Conservation (phyloP, 2,113 vertebrate species). For the Corydoras maculifer region DNA sequence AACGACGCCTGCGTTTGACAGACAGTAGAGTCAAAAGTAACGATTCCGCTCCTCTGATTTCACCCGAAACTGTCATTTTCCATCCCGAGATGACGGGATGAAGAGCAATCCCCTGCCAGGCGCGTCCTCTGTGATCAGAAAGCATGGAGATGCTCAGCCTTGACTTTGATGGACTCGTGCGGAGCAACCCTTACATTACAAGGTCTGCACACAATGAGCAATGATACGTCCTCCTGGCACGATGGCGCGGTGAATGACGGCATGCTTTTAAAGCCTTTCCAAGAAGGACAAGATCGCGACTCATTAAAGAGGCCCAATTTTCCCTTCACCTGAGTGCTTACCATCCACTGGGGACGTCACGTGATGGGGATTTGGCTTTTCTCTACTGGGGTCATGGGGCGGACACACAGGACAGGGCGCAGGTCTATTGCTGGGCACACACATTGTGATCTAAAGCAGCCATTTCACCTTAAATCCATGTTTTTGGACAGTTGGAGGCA, state of each 20-base stretch:
- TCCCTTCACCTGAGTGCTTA: not conserved
- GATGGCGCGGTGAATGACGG: constrained; percentile 26
- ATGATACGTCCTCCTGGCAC: constrained; percentile 28
- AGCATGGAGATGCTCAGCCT: constrained; percentile 45
- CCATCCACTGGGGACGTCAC: not conserved
- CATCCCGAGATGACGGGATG: constrained; percentile 41
- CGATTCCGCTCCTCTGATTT: constrained; percentile 20
- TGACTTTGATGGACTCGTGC: constrained; percentile 53
- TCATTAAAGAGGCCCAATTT: constrained; percentile 7
- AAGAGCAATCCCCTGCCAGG: constrained; percentile 49
- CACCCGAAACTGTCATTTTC: constrained; percentile 31
- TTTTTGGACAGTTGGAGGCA: too few species aligned
- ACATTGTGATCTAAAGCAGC: too few species aligned
- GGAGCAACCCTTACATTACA: constrained; percentile 30
- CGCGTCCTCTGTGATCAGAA: constrained; percentile 47
- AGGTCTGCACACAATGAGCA: constrained; percentile 37
- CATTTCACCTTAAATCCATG: too few species aligned
- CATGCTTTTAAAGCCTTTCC: constrained; percentile 24
- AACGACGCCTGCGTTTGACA: constrained; percentile 21
- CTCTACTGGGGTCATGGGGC: too few species aligned
- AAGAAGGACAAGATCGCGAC: not conserved
- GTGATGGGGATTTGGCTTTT: not conserved
- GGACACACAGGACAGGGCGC: too few species aligned
- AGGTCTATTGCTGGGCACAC: too few species aligned
- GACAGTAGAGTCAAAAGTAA: constrained; percentile 16